Evolutionary conservation across 2,797 vertebrate species (phyloP).

Genomic region (Pangasius djambal): DNA sequence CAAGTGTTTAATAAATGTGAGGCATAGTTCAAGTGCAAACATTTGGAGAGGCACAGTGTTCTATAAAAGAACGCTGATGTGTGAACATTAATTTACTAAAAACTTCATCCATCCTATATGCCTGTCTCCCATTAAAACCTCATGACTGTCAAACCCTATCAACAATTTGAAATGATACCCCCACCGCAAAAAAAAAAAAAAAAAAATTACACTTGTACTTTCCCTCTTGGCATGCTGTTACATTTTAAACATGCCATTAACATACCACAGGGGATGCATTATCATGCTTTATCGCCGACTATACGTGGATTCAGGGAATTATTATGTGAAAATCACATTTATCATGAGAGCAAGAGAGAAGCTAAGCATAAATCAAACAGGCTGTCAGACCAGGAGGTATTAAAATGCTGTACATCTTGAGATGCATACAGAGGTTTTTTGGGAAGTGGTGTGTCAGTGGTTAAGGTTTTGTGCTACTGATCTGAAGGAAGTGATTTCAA

Average conservation of each 20-base stretch:
- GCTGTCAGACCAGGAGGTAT: slow-evolving; percentile 30
- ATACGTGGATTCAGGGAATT: slow-evolving; percentile 71
- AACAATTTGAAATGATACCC: slow-evolving; percentile 64
- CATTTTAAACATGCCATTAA: slow-evolving; percentile 68
- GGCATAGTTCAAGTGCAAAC: slow-evolving; percentile 30
- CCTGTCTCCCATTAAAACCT: slow-evolving; percentile 78
- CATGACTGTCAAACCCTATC: slow-evolving; percentile 76
- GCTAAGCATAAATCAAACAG: slow-evolving; percentile 68
- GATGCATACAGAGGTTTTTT: slow-evolving; percentile 1
- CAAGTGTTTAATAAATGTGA: slow-evolving; percentile 40
- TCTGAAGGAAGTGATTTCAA: neutral
- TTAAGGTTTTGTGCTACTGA: neutral
- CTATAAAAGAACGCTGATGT: slow-evolving; percentile 26
- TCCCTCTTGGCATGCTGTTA: slow-evolving; percentile 60
- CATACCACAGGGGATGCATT: slow-evolving; percentile 70
- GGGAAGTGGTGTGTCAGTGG: neutral
- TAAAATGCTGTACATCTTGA: neutral
- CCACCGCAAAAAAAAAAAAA: slow-evolving; percentile 65
- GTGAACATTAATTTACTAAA: slow-evolving; percentile 40
- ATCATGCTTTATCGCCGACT: slow-evolving; percentile 73
- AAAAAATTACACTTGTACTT: slow-evolving; percentile 65
- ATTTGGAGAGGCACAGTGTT: slow-evolving; percentile 29
- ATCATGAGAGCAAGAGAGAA: slow-evolving; percentile 69
- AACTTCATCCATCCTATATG: slow-evolving; percentile 52
- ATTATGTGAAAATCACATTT: slow-evolving; percentile 71